A percentile compares a stretch with the other conserved stretches of the same genome.
phyloP scores from a whole-genome alignment of 2,113 vertebrate species.

The Sturnus vulgaris region DNA sequence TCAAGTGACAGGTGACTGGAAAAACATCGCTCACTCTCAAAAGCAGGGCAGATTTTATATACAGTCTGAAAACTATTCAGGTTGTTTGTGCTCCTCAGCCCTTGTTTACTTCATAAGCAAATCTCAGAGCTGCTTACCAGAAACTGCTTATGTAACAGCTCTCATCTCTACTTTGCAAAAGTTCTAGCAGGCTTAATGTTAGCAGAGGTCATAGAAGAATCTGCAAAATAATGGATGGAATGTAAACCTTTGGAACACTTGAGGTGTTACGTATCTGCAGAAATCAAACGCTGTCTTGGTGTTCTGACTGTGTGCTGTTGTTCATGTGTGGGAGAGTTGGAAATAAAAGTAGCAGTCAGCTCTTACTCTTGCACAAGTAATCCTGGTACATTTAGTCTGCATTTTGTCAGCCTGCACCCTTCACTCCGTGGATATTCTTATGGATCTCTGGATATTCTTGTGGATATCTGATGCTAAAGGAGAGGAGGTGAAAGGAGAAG shows the following conservation, averaged over 20 bases:
- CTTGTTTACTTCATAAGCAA: not conserved
- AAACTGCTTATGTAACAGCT: not conserved
- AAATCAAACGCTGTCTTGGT: not conserved
- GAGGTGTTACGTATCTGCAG: not conserved
- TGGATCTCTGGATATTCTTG: not conserved
- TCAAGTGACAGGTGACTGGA: not conserved
- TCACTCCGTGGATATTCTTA: not conserved
- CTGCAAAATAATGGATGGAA: not conserved
- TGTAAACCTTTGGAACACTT: not conserved
- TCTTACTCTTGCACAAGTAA: not conserved
- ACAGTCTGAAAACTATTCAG: not conserved
- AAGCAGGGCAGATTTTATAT: not conserved
- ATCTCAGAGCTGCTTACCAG: not conserved
- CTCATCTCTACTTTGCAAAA: not conserved
- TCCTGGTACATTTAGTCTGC: not conserved
- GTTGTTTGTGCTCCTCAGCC: not conserved
- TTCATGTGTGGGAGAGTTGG: not conserved
- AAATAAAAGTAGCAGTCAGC: not conserved
- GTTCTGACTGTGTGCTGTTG: not conserved
- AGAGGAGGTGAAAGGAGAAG: not conserved
- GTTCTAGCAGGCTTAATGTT: not conserved
- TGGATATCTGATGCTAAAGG: not conserved
- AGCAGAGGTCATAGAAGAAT: not conserved
- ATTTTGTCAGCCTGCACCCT: not conserved
- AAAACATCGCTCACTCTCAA: not conserved